phyloP scores from a whole-genome alignment of 2,888 invertebrate genomes.

The Temnothorax rugatulus region DNA sequence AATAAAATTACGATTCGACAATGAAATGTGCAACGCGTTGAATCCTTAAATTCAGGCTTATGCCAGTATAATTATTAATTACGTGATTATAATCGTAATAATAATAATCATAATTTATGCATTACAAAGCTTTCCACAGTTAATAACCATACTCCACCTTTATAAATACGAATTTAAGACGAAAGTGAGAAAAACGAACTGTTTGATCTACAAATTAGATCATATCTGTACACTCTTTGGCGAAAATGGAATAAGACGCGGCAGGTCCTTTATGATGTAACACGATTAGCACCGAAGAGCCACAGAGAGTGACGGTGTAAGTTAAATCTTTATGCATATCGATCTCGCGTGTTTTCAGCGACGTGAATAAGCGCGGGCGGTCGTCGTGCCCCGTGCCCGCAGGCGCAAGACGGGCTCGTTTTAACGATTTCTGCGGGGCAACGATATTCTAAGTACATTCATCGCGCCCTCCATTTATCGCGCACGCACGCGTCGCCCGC shows the following conservation, averaged over 20 bases:
- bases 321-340: conserved; percentile 21
- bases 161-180: neutral
- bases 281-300: neutral
- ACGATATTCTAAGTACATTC: conserved; percentile 64
- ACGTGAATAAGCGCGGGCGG: conserved; percentile 37
- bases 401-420: conserved; percentile 56
- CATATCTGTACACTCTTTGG: neutral
- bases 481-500: conserved; percentile 59
- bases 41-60: neutral
- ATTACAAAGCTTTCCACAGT: neutral
- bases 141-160: too few relatives aligned
- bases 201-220: neutral
- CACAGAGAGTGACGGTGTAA: neutral
- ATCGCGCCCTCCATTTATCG: conserved; percentile 53
- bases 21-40: neutral
- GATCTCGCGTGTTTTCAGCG: conserved; percentile 43
- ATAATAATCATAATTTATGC: neutral
- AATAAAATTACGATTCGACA: neutral
- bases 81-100: neutral
- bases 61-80: neutral
- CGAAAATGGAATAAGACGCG: conserved; percentile 12
- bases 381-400: conserved; percentile 35
- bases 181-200: neutral
- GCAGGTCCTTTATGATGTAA: neutral
- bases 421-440: conserved; percentile 67